Percentiles rank a stretch among this genome's conserved stretches.
phyloP scores from a whole-genome alignment of 2,888 invertebrate genomes.

The Dynastes tityus region DNA sequence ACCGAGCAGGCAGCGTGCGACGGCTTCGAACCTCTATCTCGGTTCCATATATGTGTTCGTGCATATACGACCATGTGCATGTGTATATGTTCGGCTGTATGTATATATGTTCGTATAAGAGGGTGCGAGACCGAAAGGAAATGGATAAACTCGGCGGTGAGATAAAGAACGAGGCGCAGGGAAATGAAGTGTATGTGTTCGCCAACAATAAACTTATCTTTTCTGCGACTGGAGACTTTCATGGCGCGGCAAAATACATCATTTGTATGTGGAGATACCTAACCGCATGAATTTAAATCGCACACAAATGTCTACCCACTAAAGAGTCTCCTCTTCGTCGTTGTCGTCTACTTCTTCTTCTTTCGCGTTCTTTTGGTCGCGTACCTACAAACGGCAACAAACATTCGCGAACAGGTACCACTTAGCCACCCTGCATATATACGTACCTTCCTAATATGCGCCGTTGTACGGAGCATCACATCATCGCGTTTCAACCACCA shows the following conservation, averaged over 20 bases:
- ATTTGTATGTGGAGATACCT: constrained; percentile 69
- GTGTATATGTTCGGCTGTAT: background rate
- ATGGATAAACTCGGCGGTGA: constrained; percentile 69
- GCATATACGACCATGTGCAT: constrained; percentile 10
- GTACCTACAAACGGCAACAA: constrained; percentile 9
- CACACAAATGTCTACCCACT: constrained; percentile 59
- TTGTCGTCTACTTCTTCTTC: background rate
- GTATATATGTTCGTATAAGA: constrained; percentile 25
- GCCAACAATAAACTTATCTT: constrained; percentile 70
- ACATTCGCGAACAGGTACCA: constrained; percentile 38
- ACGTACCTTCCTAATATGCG: constrained; percentile 17
- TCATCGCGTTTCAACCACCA: constrained; percentile 40
- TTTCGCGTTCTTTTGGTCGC: constrained; percentile 29
- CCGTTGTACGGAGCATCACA: constrained; percentile 22
- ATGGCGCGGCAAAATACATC: constrained; percentile 68
- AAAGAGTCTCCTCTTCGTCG: constrained; percentile 52
- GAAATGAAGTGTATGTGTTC: constrained; percentile 70
- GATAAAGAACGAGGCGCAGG: constrained; percentile 68
- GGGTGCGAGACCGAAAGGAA: constrained; percentile 66
- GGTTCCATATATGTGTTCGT: constrained; percentile 16
- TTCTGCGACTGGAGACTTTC: constrained; percentile 68
- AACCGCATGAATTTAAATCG: constrained; percentile 67
- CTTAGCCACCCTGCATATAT: constrained; percentile 20
- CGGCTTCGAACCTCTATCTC: constrained; percentile 48
- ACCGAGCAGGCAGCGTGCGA: constrained; percentile 57